Evolutionary conservation across 2,113 vertebrate species (phyloP), one percentile per base, ranked within the genome.

Genomic region (Axis porcinus): DNA sequence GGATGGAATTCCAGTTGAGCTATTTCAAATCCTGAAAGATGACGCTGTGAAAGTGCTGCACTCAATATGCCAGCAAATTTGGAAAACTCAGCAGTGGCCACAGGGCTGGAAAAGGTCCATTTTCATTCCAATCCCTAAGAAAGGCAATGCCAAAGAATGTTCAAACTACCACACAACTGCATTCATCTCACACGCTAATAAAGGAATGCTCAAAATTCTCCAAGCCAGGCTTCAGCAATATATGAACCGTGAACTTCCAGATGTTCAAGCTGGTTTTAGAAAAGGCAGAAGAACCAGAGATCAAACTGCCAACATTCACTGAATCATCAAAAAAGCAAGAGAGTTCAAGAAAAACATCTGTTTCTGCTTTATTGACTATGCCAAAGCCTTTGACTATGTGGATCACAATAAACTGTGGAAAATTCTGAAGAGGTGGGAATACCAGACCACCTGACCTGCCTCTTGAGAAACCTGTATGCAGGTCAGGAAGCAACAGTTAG

Each of bases 181-280:
- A n/a, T 33, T 64, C 33, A 64, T 64, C 15, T n/a, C 62, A 17
- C 15, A 67, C 0, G 1, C 16, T 67, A 67, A 8, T 0, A 67
- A 67, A 67, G 8, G 19, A 21, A 67, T 21, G 33, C 33, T 67
- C 64, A 67, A n/a, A 67, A 36, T 67, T 67, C 2, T 67, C 33
- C 64, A 67, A 36, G 64, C 2, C 4, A 67, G 33, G 8, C 33
- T 67, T 67, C 17, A 11, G 33, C 64, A 36, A 5, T 67, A 67
- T 0, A 0, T 67, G 64, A 67, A 36, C 8, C 2, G 0, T 36
- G 33, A 67, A 67, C 16, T 36, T 67, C 33, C 33, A 5, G 33
- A 67, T 67, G 64, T 36, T 67, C 64, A 67, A 67, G 33, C 8
- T 67, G 64, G 7, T 21, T 67, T 67, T 67, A 67, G 33, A 36